Base-by-base conservation (phyloP, 2,113 vertebrate genomes). In the Varanus salvator region DNA sequence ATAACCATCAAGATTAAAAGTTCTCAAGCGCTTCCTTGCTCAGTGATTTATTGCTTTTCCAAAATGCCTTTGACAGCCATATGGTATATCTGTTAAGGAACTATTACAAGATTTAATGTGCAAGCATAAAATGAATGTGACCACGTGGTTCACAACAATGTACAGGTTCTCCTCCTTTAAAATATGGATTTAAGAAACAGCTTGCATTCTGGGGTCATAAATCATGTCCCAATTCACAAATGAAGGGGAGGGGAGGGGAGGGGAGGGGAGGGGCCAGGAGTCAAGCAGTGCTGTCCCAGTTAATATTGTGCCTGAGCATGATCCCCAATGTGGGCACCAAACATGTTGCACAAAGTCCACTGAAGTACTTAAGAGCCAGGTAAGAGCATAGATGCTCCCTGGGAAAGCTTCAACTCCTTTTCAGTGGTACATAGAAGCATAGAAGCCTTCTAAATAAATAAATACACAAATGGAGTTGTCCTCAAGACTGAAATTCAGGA, bases 1-100 rank as follows among this genome's bases (percentile, higher is more conserved):
- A 0, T 21, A 90, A 86, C 64, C 64, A 91, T 85, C 64, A 93
- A 82, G 64, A 92, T 87, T 87, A 64, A 90, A 93, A 91, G 71
- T 68, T 3, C 34, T 87, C 29, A 83, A 50, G 54, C 91, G 31
- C 50, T 94, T 93, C 80, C 76, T 85, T 91, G 34, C 17, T 6
- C 82, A 87, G 84, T 89, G 64, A 92, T 92, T 81, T 87, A 83
- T 86, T 91, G 44, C 27, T 91, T 9, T 29, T 91, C 91, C 66
- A 84, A 60, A 90, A 75, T 14, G 23, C 12, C 90, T 93, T 89
- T 91, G 89, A 93, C 74, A 93, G 23, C 78, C 64, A 86, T 84
- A 80, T 89, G 85, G 8, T 74, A 4, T 80, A 84, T 91, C 77
- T 82, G 69, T 87, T 91, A 72, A 90, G 25, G 29, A 91, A 87